These are phyloP conservation scores for Caerostris darwini DNA, from an alignment of 1,140 invertebrate genomes.

Conservation along the genomic window DNA sequence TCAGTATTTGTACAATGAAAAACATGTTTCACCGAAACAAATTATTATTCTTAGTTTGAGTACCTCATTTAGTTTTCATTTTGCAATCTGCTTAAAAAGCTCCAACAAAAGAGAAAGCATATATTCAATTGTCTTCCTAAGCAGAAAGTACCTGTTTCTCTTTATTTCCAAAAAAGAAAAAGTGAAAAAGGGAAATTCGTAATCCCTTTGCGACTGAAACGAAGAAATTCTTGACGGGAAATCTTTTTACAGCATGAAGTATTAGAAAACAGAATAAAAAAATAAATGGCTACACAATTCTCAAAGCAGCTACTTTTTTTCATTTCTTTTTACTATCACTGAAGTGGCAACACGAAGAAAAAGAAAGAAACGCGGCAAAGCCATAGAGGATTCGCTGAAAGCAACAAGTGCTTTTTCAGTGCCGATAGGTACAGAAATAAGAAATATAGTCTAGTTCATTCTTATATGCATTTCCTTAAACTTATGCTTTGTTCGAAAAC, in stretches of 20 bases:
- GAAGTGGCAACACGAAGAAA: background rate
- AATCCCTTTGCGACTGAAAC: background rate
- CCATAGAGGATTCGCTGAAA: background rate
- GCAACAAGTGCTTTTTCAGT: slow-evolving; percentile 12
- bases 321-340: no score
- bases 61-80: background rate
- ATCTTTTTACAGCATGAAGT: background rate
- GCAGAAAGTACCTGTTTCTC: background rate
- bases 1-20: no score
- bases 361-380: background rate
- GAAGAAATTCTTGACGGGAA: background rate
- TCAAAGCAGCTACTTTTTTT: background rate
- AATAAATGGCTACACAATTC: background rate
- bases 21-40: no score
- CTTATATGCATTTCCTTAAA: slow-evolving; percentile 17
- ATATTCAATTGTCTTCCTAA: background rate
- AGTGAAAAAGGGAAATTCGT: background rate
- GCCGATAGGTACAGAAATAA: background rate
- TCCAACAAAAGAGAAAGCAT: background rate
- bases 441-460: slow-evolving; percentile 10
- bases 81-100: background rate
- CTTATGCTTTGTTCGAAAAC: background rate
- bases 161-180: background rate
- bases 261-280: background rate
- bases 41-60: no score